Conservation (phyloP, 1,140 invertebrate species). For the Gyrodactylus bullatarudis region DNA sequence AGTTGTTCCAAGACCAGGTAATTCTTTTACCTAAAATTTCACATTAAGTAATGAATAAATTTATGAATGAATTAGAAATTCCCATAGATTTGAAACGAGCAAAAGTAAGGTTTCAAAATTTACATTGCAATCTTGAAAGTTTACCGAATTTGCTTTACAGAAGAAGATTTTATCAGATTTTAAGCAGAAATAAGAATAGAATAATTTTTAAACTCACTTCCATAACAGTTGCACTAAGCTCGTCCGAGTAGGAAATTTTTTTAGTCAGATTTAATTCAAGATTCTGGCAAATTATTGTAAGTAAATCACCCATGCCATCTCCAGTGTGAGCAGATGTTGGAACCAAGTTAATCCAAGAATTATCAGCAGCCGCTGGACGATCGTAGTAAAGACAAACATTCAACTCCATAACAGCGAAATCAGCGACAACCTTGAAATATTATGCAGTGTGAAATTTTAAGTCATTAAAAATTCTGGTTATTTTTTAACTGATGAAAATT, state of each 20-base stretch:
- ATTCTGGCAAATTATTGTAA: conserved; percentile 58
- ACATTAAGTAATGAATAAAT: neutral
- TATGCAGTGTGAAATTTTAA: conserved; percentile 6
- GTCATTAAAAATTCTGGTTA: neutral
- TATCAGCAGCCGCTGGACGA: conserved; percentile 42
- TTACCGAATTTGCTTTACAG: too few species aligned
- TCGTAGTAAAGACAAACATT: conserved; percentile 79
- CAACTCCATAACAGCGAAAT: conserved; percentile 28
- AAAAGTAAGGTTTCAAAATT: too few species aligned
- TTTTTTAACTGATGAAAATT: neutral
- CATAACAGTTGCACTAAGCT: conserved; percentile 75
- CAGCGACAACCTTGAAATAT: neutral
- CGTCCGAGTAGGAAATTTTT: conserved; percentile 55
- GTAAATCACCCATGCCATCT: conserved; percentile 89
- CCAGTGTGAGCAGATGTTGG: conserved; percentile 81
- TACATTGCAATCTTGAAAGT: too few species aligned
- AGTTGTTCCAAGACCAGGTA: conserved; percentile 79
- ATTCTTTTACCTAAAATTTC: conserved; percentile 42
- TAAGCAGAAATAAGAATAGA: neutral
- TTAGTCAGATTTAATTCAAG: conserved; percentile 63
- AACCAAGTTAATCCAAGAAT: conserved; percentile 65
- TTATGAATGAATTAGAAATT: too few species aligned
- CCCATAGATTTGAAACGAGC: too few species aligned
- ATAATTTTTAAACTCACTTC: conserved; percentile 26
- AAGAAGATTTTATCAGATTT: neutral